A percentile compares a stretch with the other conserved stretches of the same genome.
phyloP scores from a whole-genome alignment of 2,797 vertebrate genomes.

The Clangula hyemalis region DNA sequence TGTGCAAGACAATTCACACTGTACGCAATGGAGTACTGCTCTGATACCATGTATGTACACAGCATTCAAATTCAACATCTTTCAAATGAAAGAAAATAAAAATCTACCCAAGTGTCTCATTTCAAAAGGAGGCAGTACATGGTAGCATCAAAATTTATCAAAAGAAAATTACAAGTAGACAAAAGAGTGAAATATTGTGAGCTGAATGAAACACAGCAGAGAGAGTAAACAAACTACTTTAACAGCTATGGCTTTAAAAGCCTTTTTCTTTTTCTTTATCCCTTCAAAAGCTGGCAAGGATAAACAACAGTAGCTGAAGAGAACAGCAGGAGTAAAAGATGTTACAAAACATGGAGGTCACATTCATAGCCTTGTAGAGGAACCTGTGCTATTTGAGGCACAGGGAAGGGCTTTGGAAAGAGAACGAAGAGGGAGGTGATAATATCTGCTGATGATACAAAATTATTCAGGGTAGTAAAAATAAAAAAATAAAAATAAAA shows the following conservation, averaged over 20 bases:
- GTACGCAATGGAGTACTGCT: not conserved
- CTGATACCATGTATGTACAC: not conserved
- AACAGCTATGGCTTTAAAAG: not conserved
- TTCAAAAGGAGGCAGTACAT: not conserved
- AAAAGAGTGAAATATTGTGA: not conserved
- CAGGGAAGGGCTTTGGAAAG: not conserved
- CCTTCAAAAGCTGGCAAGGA: not conserved
- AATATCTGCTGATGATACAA: not conserved
- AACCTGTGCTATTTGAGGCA: not conserved
- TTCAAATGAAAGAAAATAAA: not conserved
- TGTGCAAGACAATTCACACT: rapidly evolving
- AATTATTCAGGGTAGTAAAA: not conserved
- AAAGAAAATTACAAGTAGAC: not conserved
- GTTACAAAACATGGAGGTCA: not conserved
- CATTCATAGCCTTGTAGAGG: not conserved
- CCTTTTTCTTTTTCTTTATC: not conserved
- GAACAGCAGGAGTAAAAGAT: not conserved
- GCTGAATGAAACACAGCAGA: not conserved
- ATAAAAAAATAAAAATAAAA: not conserved
- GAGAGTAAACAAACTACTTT: not conserved
- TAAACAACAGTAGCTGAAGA: not conserved
- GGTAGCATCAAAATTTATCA: not conserved
- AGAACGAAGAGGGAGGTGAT: not conserved
- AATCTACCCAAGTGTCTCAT: not conserved
- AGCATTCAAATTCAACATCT: not conserved